Evolutionary conservation across 2,888 invertebrate genomes (phyloP), one percentile per base, ranked within the genome.

Genomic region (Tiliacea citrago): DNA sequence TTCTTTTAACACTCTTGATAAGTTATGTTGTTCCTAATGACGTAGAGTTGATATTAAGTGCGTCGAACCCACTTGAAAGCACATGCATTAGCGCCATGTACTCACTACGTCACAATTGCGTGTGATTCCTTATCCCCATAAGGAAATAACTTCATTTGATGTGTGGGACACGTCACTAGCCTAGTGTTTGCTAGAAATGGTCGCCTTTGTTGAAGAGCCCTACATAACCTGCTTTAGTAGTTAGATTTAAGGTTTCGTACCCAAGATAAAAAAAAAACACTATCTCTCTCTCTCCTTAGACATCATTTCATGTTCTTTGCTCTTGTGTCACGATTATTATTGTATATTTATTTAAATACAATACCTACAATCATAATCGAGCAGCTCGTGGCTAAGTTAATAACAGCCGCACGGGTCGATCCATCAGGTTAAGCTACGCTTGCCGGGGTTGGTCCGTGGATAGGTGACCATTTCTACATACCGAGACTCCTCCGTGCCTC

Each of bases 51-150:
- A 63, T 75, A 57, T 10, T 13, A 53, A 71, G 82, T 75, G 67
- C 82, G 62, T 80, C 75, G 81, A 82, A 83, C 81, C 73, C 82
- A 84, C 84, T 82, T 75, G 81, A 73, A 80, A 79, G 29, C 61
- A 49, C 62, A 68, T 73, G 72, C 68, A 84, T 83, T 80, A 75
- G 55, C 53, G 67, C 51, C 57, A 72, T 47, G 53, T 66, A 79
- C 68, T 53, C 42, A 63, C 35, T 55, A 47, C 63, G 60, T 70
- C 57, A 70, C 72, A 57, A 29, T 69, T 72, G 81, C 51, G 55
- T 51, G 58, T 73, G 63, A 72, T 83, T 57, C 39, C 58, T n/a
- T n/a, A n/a, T n/a, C n/a, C n/a, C n/a, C n/a, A 68, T 79, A 79
- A 69, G 62, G 55, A 62, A 61, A 67, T 45, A 47, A 29, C 55